Conservation (phyloP, 1,140 invertebrate genomes). For the Arctopsyche grandis region DNA sequence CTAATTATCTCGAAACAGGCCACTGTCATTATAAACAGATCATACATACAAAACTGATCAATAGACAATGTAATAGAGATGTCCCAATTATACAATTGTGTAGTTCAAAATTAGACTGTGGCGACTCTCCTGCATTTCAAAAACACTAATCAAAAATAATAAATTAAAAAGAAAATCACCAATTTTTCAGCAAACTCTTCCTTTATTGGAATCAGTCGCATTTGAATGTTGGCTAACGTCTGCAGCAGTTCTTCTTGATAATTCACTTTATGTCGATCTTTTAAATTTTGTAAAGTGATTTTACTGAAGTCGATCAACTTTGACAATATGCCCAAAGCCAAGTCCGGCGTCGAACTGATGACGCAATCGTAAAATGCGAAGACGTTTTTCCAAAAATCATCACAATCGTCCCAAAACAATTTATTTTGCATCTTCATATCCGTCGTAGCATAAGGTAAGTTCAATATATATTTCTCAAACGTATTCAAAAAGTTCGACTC, state of each 20-base stretch:
- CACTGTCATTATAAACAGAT: too few species aligned
- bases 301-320: neutral
- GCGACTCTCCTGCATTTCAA: too few species aligned
- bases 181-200: neutral
- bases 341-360: neutral
- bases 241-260: neutral
- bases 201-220: neutral
- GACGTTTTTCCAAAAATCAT: conserved; percentile 12
- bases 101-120: too few species aligned
- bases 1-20: too few species aligned
- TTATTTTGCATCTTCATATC: neutral
- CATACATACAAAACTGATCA: too few species aligned
- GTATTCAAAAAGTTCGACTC: neutral
- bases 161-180: neutral
- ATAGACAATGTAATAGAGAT: too few species aligned
- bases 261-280: neutral
- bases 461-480: neutral
- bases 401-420: conserved; percentile 21
- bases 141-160: too few species aligned
- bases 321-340: neutral
- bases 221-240: neutral
- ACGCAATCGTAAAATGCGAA: conserved; percentile 8
- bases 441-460: neutral
- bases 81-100: too few species aligned
- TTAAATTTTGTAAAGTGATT: neutral